phyloP scores from a whole-genome alignment of 1,140 invertebrate genomes.

The Nylanderia fulva region DNA sequence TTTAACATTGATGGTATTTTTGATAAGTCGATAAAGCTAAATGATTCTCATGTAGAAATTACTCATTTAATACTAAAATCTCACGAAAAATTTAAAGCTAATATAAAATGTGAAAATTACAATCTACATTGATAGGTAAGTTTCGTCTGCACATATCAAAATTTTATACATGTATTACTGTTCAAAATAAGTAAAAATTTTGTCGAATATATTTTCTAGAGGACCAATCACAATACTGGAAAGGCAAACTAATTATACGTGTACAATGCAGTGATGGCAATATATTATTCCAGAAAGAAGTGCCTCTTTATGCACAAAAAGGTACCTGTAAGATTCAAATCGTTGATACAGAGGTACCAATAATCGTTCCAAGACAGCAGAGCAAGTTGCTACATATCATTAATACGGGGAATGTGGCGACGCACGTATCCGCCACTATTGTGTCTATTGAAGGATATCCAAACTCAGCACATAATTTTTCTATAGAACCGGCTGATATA shows the following conservation, averaged over 20 bases:
- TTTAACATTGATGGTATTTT: constrained; percentile 72
- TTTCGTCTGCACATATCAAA: not conserved
- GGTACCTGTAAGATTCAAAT: constrained; percentile 77
- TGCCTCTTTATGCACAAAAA: constrained; percentile 76
- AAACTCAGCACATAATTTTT: constrained; percentile 68
- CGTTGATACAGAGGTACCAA: constrained; percentile 75
- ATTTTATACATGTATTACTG: constrained; percentile 16
- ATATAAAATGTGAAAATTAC: constrained; percentile 55
- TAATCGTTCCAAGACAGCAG: constrained; percentile 73
- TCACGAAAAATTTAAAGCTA: constrained; percentile 43
- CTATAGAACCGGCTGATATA: constrained; percentile 72
- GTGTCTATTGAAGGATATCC: constrained; percentile 37
- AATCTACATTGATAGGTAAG: constrained; percentile 35
- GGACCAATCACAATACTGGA: constrained; percentile 6
- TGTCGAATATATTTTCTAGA: constrained; percentile 27
- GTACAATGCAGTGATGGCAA: constrained; percentile 66
- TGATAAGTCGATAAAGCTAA: constrained; percentile 1
- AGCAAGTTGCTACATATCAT: constrained; percentile 73
- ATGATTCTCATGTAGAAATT: not conserved
- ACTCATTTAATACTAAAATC: constrained; percentile 42
- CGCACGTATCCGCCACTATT: constrained; percentile 61
- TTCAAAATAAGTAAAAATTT: constrained; percentile 4
- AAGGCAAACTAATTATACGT: constrained; percentile 70
- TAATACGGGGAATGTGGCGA: constrained; percentile 76
- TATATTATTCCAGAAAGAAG: constrained; percentile 73